Conservation (phyloP, 2,797 vertebrate species). For the Sebastes oblongus region DNA sequence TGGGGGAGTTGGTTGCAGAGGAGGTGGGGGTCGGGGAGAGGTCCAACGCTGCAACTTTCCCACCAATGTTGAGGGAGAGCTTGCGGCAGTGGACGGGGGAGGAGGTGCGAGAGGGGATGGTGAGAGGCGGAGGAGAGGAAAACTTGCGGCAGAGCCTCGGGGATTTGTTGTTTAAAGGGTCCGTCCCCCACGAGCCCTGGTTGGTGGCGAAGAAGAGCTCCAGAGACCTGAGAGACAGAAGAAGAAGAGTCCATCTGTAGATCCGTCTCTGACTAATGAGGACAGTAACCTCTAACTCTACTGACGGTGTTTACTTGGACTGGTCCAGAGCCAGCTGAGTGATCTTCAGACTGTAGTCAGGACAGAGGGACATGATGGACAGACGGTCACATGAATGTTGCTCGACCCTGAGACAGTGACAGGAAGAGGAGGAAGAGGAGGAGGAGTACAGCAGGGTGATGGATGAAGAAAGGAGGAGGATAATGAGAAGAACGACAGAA, state of each 20-base stretch:
- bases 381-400: slow-evolving; percentile 80
- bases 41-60: slow-evolving; percentile 86
- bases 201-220: slow-evolving; percentile 95
- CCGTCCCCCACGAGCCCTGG: slow-evolving; percentile 86
- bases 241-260: not conserved
- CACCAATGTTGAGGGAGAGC: slow-evolving; percentile 87
- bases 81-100: slow-evolving; percentile 92
- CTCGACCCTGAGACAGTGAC: slow-evolving; percentile 68
- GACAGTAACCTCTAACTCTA: not conserved
- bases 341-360: slow-evolving; percentile 85
- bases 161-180: slow-evolving; percentile 88
- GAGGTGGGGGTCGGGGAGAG: slow-evolving; percentile 85
- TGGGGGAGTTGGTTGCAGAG: slow-evolving; percentile 85
- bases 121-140: slow-evolving; percentile 91
- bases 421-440: slow-evolving; percentile 13
- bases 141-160: slow-evolving; percentile 94
- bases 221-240: slow-evolving; percentile 84
- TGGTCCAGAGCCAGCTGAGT: slow-evolving; percentile 79
- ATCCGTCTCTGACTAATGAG: not conserved
- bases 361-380: slow-evolving; percentile 83
- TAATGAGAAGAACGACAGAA: not conserved
- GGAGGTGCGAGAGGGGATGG: slow-evolving; percentile 87
- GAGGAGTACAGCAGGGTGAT: not conserved
- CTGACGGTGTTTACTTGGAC: slow-evolving; percentile 72
- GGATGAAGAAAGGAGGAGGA: slow-evolving; percentile 18